Evolutionary conservation across 2,113 vertebrate species (phyloP).

Genomic region (Hepsetus odoe): DNA sequence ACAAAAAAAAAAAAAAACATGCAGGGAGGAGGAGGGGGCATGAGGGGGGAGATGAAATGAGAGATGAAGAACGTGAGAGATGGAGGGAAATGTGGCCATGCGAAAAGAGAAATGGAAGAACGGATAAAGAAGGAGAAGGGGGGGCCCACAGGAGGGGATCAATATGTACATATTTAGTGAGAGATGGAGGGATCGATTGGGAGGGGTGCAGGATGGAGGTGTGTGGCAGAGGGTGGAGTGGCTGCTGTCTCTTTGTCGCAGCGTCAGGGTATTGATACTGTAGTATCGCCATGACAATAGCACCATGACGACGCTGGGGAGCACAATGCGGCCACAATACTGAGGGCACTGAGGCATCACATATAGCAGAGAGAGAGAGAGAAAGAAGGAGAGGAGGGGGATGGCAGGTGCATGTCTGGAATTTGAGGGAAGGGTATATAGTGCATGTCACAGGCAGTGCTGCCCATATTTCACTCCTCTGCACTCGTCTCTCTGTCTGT

Average conservation of each 20-base stretch:
- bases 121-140: slow-evolving; percentile 43
- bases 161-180: slow-evolving; percentile 78
- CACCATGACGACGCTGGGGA: slow-evolving; percentile 76
- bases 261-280: slow-evolving; percentile 83
- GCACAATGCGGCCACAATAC: slow-evolving; percentile 79
- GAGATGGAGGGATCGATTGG: slow-evolving; percentile 68
- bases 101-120: slow-evolving; percentile 62
- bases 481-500: too few species aligned
- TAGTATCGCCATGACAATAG: slow-evolving; percentile 77
- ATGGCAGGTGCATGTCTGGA: slow-evolving; percentile 39
- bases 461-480: background rate
- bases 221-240: slow-evolving; percentile 53
- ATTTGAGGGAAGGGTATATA: slow-evolving; percentile 14
- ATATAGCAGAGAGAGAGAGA: slow-evolving; percentile 50
- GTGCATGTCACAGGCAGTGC: slow-evolving; percentile 5
- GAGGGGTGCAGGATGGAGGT: slow-evolving; percentile 44
- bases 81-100: slow-evolving; percentile 35
- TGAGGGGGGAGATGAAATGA: slow-evolving; percentile 56
- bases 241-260: slow-evolving; percentile 82
- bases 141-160: slow-evolving; percentile 57
- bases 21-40: slow-evolving; percentile 60
- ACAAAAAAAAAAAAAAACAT: slow-evolving; percentile 55
- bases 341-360: slow-evolving; percentile 77
- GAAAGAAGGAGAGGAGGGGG: slow-evolving; percentile 30
- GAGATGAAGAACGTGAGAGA: slow-evolving; percentile 56